Evolutionary conservation across 2,113 vertebrate genomes (phyloP).

Genomic region (Lichenostomus cassidix): DNA sequence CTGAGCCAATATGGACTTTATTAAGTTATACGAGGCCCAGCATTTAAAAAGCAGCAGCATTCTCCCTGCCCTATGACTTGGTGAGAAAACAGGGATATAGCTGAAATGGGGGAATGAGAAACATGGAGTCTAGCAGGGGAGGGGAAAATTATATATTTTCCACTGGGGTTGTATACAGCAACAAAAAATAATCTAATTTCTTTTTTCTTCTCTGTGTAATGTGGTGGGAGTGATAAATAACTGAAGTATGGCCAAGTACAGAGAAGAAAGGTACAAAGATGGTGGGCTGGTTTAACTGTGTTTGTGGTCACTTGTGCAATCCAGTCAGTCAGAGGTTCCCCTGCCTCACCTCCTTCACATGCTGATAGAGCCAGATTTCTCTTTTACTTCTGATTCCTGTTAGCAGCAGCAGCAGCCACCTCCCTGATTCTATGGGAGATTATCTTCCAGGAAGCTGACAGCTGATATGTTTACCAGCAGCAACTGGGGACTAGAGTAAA

Average conservation of each 20-base stretch:
- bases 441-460: not conserved
- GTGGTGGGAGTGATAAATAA: not conserved
- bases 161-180: not conserved
- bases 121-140: not conserved
- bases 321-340: not conserved
- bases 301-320: not conserved
- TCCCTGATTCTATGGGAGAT: constrained; percentile 26
- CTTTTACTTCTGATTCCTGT: not conserved
- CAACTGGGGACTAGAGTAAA: not conserved
- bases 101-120: not conserved
- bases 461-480: not conserved
- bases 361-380: not conserved
- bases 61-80: not conserved
- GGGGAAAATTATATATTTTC: not conserved
- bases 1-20: not conserved
- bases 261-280: not conserved
- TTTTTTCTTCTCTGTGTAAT: not conserved
- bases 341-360: not conserved
- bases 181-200: not conserved
- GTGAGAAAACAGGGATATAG: not conserved
- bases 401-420: not conserved
- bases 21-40: not conserved
- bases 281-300: not conserved
- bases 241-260: not conserved
- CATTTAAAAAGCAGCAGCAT: not conserved